phyloP scores from a whole-genome alignment of 2,113 vertebrate species.

The Oryzias melastigma region DNA sequence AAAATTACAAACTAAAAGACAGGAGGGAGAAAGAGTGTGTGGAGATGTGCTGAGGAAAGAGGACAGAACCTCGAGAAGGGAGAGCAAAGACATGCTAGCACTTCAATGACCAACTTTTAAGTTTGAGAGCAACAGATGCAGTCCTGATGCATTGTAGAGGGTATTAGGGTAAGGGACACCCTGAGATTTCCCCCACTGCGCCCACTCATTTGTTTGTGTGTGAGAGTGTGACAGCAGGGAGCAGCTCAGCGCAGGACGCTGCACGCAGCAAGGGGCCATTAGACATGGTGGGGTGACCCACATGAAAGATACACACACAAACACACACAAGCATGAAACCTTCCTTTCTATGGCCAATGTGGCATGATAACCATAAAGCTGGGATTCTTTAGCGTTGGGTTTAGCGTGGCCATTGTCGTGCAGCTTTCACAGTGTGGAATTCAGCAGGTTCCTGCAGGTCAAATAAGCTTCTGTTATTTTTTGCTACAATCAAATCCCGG shows the following conservation, averaged over 20 bases:
- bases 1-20: constrained; percentile 8
- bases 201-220: constrained; percentile 63
- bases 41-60: constrained; percentile 7
- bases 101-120: constrained; percentile 73
- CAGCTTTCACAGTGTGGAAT: constrained; percentile 61
- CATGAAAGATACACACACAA: constrained; percentile 73
- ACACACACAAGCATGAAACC: constrained; percentile 53
- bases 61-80: constrained; percentile 10
- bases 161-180: constrained; percentile 74
- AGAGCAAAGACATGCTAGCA: constrained; percentile 41
- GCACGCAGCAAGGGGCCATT: constrained; percentile 81
- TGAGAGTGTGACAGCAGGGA: constrained; percentile 70
- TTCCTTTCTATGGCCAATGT: constrained; percentile 64
- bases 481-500: constrained; percentile 41
- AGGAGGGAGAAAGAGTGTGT: constrained; percentile 1
- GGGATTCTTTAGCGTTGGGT: constrained; percentile 61
- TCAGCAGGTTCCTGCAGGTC: constrained; percentile 37
- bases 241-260: constrained; percentile 77
- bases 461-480: constrained; percentile 31
- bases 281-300: constrained; percentile 83
- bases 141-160: constrained; percentile 70
- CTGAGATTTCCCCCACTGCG: constrained; percentile 73
- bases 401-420: constrained; percentile 64
- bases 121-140: constrained; percentile 77
- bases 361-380: constrained; percentile 74